Percentiles rank a stretch among this genome's conserved stretches.
phyloP scores from a whole-genome alignment of 2,113 vertebrate genomes.

The Chaenogobius annularis region DNA sequence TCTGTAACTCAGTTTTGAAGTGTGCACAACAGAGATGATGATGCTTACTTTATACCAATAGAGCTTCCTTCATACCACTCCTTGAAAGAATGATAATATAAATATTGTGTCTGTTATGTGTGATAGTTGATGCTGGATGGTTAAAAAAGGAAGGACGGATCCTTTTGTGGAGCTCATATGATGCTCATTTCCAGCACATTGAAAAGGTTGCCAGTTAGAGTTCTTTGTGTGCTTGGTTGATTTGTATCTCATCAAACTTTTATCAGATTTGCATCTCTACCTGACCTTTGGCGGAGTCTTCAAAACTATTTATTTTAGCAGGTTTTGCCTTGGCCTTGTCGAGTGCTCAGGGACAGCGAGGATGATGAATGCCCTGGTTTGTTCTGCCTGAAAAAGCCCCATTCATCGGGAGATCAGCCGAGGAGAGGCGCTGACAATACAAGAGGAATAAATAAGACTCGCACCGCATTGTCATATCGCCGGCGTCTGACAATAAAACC shows the following conservation, averaged over 20 bases:
- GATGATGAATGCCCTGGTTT: slow-evolving; percentile 66
- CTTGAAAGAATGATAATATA: no score
- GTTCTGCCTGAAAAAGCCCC: slow-evolving; percentile 61
- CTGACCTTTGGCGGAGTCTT: slow-evolving; percentile 77
- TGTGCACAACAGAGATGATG: no score
- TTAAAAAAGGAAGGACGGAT: no score
- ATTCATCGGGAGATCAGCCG: slow-evolving; percentile 58
- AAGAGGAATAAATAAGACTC: slow-evolving; percentile 64
- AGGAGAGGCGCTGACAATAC: slow-evolving; percentile 57
- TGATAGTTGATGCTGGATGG: no score
- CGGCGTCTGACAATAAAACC: slow-evolving; percentile 52
- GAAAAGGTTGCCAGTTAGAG: slow-evolving; percentile 76
- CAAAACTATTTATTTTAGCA: slow-evolving; percentile 69
- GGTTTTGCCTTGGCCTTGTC: slow-evolving; percentile 64
- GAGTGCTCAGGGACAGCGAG: slow-evolving; percentile 39
- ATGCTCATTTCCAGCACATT: slow-evolving; percentile 35
- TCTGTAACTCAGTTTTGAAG: no score
- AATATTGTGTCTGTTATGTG: no score
- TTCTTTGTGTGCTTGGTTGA: slow-evolving; percentile 65
- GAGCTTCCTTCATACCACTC: no score
- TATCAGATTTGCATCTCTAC: slow-evolving; percentile 67
- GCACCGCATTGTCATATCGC: slow-evolving; percentile 53
- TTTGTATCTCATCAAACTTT: slow-evolving; percentile 77
- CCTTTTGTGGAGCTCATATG: no score
- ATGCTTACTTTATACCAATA: no score